phyloP scores from a whole-genome alignment of 1,140 invertebrate species.

The Bombus soroeensis region DNA sequence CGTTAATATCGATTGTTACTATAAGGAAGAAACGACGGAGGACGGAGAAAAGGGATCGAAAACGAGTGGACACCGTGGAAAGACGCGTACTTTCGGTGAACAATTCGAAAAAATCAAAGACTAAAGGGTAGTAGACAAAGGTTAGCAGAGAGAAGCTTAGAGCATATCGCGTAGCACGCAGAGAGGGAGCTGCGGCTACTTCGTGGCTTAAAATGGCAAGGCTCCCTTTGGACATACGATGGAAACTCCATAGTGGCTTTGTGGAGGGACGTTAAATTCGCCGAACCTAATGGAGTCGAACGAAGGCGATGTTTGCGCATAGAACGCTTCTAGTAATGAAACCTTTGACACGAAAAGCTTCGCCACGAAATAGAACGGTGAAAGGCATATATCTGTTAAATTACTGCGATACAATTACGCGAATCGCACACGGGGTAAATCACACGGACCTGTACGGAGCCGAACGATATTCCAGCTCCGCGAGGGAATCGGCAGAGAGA shows the following conservation, averaged over 20 bases:
- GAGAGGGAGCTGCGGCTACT: constrained; percentile 20
- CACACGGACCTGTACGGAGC: rapidly evolving
- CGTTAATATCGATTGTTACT: rapidly evolving
- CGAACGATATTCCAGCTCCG: neutral
- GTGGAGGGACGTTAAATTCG: constrained; percentile 47
- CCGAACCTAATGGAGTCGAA: constrained; percentile 57
- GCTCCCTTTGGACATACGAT: constrained; percentile 3
- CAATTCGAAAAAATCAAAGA: neutral
- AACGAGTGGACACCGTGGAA: neutral
- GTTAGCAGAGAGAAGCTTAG: no score
- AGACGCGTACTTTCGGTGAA: neutral
- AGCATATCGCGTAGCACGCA: no score
- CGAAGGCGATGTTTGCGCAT: constrained; percentile 16
- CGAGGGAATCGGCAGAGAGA: neutral
- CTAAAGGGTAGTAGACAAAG: neutral
- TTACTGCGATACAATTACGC: neutral
- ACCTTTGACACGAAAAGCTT: constrained; percentile 26
- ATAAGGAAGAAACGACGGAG: neutral
- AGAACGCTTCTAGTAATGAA: constrained; percentile 29
- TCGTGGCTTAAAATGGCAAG: constrained; percentile 41
- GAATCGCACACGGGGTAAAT: neutral
- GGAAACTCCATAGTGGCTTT: constrained; percentile 27
- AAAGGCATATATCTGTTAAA: neutral
- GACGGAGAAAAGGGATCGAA: rapidly evolving
- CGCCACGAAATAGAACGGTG: neutral